Conservation (phyloP, 1,140 invertebrate species). For the Polypedilum pembai region DNA sequence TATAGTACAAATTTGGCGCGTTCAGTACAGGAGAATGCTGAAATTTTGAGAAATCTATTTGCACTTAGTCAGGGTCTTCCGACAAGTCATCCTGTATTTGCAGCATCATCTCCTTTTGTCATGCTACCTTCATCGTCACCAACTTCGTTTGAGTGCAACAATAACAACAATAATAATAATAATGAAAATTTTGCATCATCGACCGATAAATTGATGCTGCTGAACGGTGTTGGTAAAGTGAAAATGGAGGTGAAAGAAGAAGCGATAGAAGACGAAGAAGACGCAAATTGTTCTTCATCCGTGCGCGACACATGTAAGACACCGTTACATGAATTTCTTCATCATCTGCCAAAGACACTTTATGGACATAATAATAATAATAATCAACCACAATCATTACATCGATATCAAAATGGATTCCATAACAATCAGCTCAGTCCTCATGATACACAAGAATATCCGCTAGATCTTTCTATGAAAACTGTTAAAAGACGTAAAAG, state of each 20-base stretch:
- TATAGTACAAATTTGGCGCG: slow-evolving; percentile 32
- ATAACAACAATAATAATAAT: not conserved
- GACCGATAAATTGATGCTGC: slow-evolving; percentile 15
- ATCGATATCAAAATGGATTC: slow-evolving; percentile 36
- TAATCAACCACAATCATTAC: not conserved
- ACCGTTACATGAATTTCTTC: slow-evolving; percentile 35
- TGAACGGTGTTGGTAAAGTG: slow-evolving; percentile 14
- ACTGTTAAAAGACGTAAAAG: slow-evolving; percentile 36
- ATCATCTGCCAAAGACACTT: slow-evolving; percentile 32
- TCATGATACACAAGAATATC: slow-evolving; percentile 63
- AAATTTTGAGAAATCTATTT: slow-evolving; percentile 32
- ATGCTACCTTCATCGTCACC: slow-evolving; percentile 30
- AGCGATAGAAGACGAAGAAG: slow-evolving; percentile 28
- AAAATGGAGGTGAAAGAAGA: slow-evolving; percentile 20
- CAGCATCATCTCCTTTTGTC: slow-evolving; percentile 24
- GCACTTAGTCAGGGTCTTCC: slow-evolving; percentile 35
- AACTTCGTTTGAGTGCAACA: slow-evolving; percentile 29
- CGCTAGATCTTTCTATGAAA: slow-evolving; percentile 76
- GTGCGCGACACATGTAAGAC: slow-evolving; percentile 31
- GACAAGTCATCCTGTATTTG: slow-evolving; percentile 32
- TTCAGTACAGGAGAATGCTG: slow-evolving; percentile 34
- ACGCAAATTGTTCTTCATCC: slow-evolving; percentile 14
- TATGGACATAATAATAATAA: not conserved
- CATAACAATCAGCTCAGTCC: slow-evolving; percentile 38
- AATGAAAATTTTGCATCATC: slow-evolving; percentile 23